phyloP scores from a whole-genome alignment of 2,888 invertebrate genomes.

The Philereme transversata region DNA sequence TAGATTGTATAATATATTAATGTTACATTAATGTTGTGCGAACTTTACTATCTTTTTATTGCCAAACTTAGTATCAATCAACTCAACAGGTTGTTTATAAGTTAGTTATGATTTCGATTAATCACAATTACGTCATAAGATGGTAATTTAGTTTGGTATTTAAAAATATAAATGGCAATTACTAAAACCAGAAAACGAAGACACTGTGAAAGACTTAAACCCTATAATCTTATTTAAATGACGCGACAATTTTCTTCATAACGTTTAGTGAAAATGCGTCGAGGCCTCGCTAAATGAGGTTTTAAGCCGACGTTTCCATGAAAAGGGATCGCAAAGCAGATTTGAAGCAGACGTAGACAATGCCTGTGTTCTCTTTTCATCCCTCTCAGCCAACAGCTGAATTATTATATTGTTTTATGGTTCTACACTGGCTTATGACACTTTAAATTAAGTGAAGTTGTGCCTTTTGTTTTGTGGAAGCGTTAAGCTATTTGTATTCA shows the following conservation, averaged over 20 bases:
- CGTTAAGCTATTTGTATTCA: conserved; percentile 38
- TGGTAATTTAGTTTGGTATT: too few species aligned
- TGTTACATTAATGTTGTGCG: too few species aligned
- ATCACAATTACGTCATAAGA: too few species aligned
- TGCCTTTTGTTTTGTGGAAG: conserved; percentile 51
- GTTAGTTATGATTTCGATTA: too few species aligned
- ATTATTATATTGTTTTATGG: conserved; percentile 76
- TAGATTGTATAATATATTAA: too few species aligned
- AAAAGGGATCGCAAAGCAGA: conserved; percentile 76
- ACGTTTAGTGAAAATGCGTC: conserved; percentile 72
- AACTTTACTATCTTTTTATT: too few species aligned
- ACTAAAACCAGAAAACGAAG: conserved; percentile 59
- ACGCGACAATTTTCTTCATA: conserved; percentile 78
- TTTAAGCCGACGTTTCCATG: conserved; percentile 73
- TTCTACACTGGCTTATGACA: conserved; percentile 65
- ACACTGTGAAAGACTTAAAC: conserved; percentile 67
- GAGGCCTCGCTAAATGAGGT: conserved; percentile 75
- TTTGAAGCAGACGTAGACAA: conserved; percentile 70
- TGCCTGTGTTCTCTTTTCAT: conserved; percentile 61
- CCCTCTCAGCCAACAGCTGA: conserved; percentile 55
- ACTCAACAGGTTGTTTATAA: too few species aligned
- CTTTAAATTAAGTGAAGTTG: conserved; percentile 66
- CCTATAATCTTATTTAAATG: conserved; percentile 81
- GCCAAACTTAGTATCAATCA: too few species aligned
- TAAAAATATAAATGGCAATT: too few species aligned